These are phyloP conservation scores for Scaptomyza reducta DNA, from an alignment of 2,888 invertebrate genomes.

Conservation along the genomic window DNA sequence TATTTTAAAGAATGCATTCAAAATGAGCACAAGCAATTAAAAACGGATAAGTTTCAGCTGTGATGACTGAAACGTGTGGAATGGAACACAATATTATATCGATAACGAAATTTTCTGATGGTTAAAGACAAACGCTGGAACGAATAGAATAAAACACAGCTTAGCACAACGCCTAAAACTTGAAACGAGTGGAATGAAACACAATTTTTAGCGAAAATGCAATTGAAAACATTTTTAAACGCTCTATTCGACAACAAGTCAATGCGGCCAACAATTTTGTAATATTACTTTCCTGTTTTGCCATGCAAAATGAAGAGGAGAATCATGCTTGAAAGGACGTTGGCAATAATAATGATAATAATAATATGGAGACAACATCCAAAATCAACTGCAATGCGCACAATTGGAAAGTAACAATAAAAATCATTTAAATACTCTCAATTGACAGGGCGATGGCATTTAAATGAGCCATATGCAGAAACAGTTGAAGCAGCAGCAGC, in stretches of 20 bases:
- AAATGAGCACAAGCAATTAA: neutral
- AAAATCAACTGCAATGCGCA: conserved; percentile 31
- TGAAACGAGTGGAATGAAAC: too few relatives aligned
- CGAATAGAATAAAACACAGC: too few relatives aligned
- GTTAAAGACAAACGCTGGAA: too few relatives aligned
- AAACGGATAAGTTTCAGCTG: neutral
- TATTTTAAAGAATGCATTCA: neutral
- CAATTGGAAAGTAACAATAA: neutral
- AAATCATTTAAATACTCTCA: neutral
- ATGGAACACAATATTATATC: neutral
- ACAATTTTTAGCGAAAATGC: too few relatives aligned
- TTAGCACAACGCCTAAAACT: too few relatives aligned
- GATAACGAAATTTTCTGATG: neutral
- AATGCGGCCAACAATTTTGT: neutral
- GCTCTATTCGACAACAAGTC: too few relatives aligned
- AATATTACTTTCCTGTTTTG: neutral
- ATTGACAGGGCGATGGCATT: conserved; percentile 21
- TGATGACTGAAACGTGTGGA: neutral
- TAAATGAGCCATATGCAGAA: conserved; percentile 34
- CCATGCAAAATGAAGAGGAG: neutral
- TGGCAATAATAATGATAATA: neutral
- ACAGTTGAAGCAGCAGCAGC: neutral
- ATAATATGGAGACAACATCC: neutral
- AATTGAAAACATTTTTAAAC: too few relatives aligned
- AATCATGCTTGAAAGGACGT: too few relatives aligned